These are phyloP conservation scores for Mus spicilegus DNA, from an alignment of 2,113 vertebrate species.

Conservation along the genomic window DNA sequence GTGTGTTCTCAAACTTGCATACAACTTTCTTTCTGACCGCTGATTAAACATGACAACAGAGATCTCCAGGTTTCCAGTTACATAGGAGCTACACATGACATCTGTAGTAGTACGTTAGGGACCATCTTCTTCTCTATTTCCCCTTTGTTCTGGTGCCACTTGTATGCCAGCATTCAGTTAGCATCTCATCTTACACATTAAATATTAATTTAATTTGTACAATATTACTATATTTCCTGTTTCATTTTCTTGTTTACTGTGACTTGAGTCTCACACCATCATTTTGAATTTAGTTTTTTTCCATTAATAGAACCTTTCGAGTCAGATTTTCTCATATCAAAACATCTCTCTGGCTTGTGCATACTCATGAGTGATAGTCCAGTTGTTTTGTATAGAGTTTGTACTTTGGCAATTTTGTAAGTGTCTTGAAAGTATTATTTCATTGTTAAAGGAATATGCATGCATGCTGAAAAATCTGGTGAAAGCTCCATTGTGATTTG, in stretches of 20 bases:
- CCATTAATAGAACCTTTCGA: background rate
- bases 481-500: background rate
- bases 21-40: background rate
- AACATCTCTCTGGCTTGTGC: background rate
- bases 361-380: background rate
- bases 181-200: background rate
- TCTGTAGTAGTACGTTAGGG: background rate
- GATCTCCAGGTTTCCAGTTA: background rate
- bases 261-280: background rate
- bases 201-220: background rate
- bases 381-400: background rate
- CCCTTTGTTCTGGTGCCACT: background rate
- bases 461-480: background rate
- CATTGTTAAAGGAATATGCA: background rate
- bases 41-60: background rate
- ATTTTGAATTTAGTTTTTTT: slow-evolving; percentile 18
- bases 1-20: background rate
- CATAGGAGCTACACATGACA: background rate
- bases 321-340: background rate
- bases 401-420: background rate
- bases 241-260: background rate
- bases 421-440: background rate
- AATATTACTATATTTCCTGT: background rate
- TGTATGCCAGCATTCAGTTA: background rate
- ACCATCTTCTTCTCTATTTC: background rate